These are phyloP conservation scores for Sandelia bainsii DNA, from an alignment of 2,797 vertebrate genomes.

Conservation along the genomic window DNA sequence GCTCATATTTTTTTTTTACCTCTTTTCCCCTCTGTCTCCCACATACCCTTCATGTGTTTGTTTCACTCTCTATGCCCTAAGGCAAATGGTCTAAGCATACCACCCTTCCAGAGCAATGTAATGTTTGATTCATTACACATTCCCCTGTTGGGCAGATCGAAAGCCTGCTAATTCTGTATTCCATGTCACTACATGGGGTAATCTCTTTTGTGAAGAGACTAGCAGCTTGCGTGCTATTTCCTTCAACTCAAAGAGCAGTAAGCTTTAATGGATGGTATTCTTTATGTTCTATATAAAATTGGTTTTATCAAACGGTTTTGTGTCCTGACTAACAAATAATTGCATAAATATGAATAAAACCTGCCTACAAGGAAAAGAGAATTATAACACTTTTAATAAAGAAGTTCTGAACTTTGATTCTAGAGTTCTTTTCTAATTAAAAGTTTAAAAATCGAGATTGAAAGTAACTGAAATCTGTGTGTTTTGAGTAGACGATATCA, in stretches of 20 bases:
- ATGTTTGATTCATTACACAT: slow-evolving; percentile 76
- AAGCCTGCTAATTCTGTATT: slow-evolving; percentile 73
- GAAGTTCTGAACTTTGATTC: neutral
- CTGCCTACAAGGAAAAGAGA: neutral
- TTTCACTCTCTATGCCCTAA: slow-evolving; percentile 52
- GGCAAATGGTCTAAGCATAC: slow-evolving; percentile 62
- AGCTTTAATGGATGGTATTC: slow-evolving; percentile 40
- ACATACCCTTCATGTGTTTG: slow-evolving; percentile 62
- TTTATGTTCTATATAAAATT: slow-evolving; percentile 33
- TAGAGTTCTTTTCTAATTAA: neutral
- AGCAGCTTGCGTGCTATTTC: slow-evolving; percentile 59
- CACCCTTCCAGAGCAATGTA: slow-evolving; percentile 48
- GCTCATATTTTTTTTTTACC: slow-evolving; percentile 31
- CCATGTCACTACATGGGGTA: slow-evolving; percentile 73
- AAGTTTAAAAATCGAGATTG: neutral
- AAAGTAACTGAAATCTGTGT: neutral
- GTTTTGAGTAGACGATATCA: neutral
- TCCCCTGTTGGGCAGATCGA: slow-evolving; percentile 64
- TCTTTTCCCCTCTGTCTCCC: slow-evolving; percentile 25
- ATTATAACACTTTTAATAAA: neutral
- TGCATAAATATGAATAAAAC: neutral
- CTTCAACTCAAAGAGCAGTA: slow-evolving; percentile 39
- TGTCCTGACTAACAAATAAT: slow-evolving; percentile 4
- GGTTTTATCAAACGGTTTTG: slow-evolving; percentile 35
- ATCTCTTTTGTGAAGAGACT: slow-evolving; percentile 67